These are phyloP conservation scores for Hemibagrus wyckioides DNA, from an alignment of 2,113 vertebrate species.

Conservation along the genomic window DNA sequence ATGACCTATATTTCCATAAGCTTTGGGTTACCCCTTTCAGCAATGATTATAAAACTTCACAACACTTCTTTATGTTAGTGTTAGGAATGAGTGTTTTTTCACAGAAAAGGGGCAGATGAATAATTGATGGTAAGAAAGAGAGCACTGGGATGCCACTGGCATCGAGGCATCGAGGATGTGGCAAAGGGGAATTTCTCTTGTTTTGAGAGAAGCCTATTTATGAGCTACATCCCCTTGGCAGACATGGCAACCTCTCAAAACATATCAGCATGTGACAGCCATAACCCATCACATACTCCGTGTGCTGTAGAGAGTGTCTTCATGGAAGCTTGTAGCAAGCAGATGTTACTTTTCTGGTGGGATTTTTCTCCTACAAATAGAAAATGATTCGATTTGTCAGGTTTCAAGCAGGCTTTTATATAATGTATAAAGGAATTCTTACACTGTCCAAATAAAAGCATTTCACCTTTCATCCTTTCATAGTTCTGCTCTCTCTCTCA, in stretches of 20 bases:
- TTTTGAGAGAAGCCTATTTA: slow-evolving; percentile 69
- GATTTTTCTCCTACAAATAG: slow-evolving; percentile 46
- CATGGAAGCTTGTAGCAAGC: slow-evolving; percentile 71
- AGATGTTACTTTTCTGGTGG: slow-evolving; percentile 65
- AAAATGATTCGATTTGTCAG: slow-evolving; percentile 9
- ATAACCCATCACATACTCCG: slow-evolving; percentile 57
- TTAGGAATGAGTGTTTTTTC: neutral
- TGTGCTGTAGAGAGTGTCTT: slow-evolving; percentile 49
- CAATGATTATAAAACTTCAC: neutral
- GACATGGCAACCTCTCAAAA: slow-evolving; percentile 76
- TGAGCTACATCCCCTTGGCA: slow-evolving; percentile 63
- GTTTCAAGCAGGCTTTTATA: neutral
- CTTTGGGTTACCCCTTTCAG: neutral
- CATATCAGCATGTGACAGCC: slow-evolving; percentile 70
- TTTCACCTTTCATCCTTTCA: neutral
- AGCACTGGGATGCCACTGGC: slow-evolving; percentile 47
- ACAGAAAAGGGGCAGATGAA: slow-evolving; percentile 55
- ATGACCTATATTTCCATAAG: slow-evolving; percentile 70
- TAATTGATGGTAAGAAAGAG: slow-evolving; percentile 69
- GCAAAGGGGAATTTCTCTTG: slow-evolving; percentile 60
- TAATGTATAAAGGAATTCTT: slow-evolving; percentile 3
- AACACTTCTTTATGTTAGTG: neutral
- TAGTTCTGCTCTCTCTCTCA: neutral
- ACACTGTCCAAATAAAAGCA: neutral
- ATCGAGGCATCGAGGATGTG: slow-evolving; percentile 53